Base-by-base conservation (phyloP, 1,140 invertebrate genomes). In the Pseudomyrmex flavicornis region DNA sequence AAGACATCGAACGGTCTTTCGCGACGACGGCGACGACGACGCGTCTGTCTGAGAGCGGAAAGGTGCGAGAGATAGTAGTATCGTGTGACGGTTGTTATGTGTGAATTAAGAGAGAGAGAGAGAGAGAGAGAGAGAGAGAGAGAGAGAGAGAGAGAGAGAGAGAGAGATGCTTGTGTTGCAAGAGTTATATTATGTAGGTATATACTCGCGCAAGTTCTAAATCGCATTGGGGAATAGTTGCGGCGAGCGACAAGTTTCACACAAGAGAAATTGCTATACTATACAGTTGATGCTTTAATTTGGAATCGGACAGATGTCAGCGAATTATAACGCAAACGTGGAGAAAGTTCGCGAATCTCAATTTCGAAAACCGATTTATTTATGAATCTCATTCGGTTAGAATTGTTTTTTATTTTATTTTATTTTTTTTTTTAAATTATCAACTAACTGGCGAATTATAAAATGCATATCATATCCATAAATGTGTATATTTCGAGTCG, bases 51-150 rank as follows among this genome's bases (percentile, higher is more conserved):
- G 17, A 50, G 69, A 80, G 56, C 54, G 20, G 20, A 70, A 59
- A 54, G 8, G 50, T 68, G n/a, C 76, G 66, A 48, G 44, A 17
- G 17, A 17, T 70, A 80, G 20, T 17, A 17, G 22, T 26, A 26
- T 70, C 66, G 56, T 61, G n/a, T 72, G 76, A 61, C 66, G 61
- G 54, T 46, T 70, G 74, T 76, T 80, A 80, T n/a, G 22, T n/a
- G 22, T 59, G 76, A 80, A 80, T 70, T 80, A 61, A 70, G 76
- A 80, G 54, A 58, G 13, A 69, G 56, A 22, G 20, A 22, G 20
- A 17, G 17, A 17, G 17, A 17, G 17, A 17, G 17, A 17, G 17
- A 17, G 17, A 17, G 17, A 17, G 17, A 17, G 17, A 17, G 17
- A 70, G 76, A 80, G 54, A 58, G 13, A 69, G 56, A 22, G 20